These are phyloP conservation scores for Okapia johnstoni DNA, from an alignment of 2,113 vertebrate genomes.

Conservation along the genomic window DNA sequence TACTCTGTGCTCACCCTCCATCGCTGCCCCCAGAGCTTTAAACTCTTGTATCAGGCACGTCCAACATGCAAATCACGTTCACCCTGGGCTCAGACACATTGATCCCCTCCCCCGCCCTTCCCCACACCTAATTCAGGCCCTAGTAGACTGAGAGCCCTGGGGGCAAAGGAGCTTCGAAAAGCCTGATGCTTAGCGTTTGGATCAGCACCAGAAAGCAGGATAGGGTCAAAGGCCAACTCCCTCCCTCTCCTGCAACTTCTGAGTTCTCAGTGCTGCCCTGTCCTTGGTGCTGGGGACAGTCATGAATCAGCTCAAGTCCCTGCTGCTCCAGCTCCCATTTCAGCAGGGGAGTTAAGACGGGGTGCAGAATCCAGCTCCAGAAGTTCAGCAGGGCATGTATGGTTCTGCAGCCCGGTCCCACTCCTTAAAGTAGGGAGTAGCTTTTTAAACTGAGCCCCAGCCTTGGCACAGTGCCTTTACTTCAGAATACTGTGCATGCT, in stretches of 20 bases:
- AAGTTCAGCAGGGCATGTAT: neutral
- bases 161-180: neutral
- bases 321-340: neutral
- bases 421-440: neutral
- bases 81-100: neutral
- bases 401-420: neutral
- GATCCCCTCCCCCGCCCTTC: neutral
- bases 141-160: neutral
- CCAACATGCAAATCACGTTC: neutral
- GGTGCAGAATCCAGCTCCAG: neutral
- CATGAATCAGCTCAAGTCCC: neutral
- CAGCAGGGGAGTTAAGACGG: neutral
- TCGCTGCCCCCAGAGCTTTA: neutral
- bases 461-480: neutral
- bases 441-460: neutral
- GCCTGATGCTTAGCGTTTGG: neutral
- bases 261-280: constrained; percentile 26
- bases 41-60: neutral
- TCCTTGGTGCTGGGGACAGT: constrained; percentile 51
- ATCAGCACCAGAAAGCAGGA: neutral
- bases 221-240: neutral
- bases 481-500: neutral
- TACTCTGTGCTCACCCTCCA: neutral
- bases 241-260: neutral
- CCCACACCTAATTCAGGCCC: neutral